These are phyloP conservation scores for Phylloscopus trochiloides DNA, from an alignment of 2,113 vertebrate genomes.

Conservation along the genomic window DNA sequence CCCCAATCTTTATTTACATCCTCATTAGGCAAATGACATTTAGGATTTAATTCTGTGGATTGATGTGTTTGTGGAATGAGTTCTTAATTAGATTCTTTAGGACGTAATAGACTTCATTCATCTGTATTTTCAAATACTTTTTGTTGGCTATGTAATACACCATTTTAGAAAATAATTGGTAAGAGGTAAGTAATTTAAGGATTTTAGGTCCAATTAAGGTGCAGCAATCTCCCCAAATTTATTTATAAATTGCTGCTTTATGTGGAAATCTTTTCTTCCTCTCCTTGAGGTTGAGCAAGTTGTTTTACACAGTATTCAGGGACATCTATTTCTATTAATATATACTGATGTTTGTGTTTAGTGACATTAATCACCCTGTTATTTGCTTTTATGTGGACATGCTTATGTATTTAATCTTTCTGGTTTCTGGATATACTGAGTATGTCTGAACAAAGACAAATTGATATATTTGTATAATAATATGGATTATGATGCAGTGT, in stretches of 20 bases:
- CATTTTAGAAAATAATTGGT: neutral
- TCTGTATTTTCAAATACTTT: neutral
- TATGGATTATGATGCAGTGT: neutral
- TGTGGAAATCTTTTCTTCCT: neutral
- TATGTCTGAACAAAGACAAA: neutral
- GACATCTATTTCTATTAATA: neutral
- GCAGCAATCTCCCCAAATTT: neutral
- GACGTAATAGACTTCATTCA: neutral
- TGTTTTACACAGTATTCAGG: neutral
- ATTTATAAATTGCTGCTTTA: neutral
- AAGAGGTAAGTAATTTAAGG: neutral
- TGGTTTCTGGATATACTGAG: neutral
- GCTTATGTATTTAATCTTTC: neutral
- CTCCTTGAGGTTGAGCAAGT: neutral
- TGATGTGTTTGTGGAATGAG: neutral
- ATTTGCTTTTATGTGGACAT: neutral
- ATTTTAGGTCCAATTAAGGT: neutral
- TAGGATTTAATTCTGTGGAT: neutral
- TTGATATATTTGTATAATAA: neutral
- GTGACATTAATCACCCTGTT: neutral
- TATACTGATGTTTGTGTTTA: neutral
- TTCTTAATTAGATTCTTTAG: neutral
- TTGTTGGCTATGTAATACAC: neutral
- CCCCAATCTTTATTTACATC: neutral
- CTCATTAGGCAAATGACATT: neutral